Conservation (phyloP, 2,888 invertebrate genomes). For the Stenotaenia linearis region DNA sequence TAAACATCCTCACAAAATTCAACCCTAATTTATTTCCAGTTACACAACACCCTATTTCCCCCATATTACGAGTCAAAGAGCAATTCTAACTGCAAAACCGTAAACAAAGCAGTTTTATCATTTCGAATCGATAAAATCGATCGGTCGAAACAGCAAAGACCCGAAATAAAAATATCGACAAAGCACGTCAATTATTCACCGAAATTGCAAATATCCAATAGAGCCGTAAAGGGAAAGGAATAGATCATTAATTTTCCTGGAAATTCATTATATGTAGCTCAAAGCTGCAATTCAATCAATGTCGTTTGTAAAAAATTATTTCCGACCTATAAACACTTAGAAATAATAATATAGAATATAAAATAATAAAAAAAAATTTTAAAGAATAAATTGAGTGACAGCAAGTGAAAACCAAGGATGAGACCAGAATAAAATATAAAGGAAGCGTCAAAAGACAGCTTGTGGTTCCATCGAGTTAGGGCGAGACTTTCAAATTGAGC, state of each 20-base stretch:
- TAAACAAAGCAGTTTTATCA: too few species aligned
- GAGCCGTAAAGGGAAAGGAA: neutral
- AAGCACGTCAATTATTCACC: neutral
- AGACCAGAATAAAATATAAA: neutral
- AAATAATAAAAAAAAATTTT: too few species aligned
- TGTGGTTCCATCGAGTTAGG: neutral
- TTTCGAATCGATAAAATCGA: neutral
- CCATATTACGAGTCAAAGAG: too few species aligned
- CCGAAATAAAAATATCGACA: neutral
- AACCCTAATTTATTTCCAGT: too few species aligned
- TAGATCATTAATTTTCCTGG: neutral
- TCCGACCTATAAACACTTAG: neutral
- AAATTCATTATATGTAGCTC: neutral
- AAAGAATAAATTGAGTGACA: neutral
- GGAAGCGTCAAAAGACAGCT: neutral
- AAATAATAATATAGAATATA: too few species aligned
- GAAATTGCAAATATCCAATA: neutral
- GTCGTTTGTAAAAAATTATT: neutral
- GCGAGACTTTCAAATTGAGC: neutral
- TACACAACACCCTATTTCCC: too few species aligned
- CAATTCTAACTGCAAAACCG: too few species aligned
- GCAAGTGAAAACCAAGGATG: neutral
- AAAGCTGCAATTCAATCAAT: neutral
- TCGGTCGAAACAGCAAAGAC: neutral
- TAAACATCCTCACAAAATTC: too few species aligned